A percentile compares a stretch with the other conserved stretches of the same genome.
Conservation (phyloP, 2,888 invertebrate species). For the Mycalesis mineus region DNA sequence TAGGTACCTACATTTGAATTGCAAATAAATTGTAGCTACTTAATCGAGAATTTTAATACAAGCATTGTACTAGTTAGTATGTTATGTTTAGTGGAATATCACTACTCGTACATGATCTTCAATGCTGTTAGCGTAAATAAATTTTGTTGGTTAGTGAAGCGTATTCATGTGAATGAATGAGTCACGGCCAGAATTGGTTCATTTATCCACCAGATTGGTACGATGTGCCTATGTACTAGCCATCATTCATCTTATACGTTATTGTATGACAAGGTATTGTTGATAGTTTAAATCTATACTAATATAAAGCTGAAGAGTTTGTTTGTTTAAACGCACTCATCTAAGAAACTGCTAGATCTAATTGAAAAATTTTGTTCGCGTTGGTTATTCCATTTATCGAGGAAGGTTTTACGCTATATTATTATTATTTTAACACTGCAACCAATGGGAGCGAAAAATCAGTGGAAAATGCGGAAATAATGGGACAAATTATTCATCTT, state of each 20-base stretch:
- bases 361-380: too few species aligned
- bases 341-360: too few species aligned
- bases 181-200: conserved; percentile 63
- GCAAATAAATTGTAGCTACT: not conserved
- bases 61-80: conserved; percentile 10
- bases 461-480: too few species aligned
- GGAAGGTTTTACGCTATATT: too few species aligned
- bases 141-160: conserved; percentile 53
- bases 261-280: too few species aligned
- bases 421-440: too few species aligned
- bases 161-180: conserved; percentile 71
- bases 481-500: too few species aligned
- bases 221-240: conserved; percentile 35
- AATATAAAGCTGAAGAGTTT: too few species aligned
- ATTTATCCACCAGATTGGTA: conserved; percentile 55
- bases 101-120: conserved; percentile 22
- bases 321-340: too few species aligned
- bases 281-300: too few species aligned
- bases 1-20: not conserved
- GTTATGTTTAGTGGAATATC: conserved; percentile 19
- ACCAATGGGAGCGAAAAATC: too few species aligned
- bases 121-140: conserved; percentile 52
- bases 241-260: conserved; percentile 11
- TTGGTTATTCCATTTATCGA: too few species aligned
- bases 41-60: not conserved